phyloP scores from a whole-genome alignment of 2,888 invertebrate species.

The Drosophila cognata region DNA sequence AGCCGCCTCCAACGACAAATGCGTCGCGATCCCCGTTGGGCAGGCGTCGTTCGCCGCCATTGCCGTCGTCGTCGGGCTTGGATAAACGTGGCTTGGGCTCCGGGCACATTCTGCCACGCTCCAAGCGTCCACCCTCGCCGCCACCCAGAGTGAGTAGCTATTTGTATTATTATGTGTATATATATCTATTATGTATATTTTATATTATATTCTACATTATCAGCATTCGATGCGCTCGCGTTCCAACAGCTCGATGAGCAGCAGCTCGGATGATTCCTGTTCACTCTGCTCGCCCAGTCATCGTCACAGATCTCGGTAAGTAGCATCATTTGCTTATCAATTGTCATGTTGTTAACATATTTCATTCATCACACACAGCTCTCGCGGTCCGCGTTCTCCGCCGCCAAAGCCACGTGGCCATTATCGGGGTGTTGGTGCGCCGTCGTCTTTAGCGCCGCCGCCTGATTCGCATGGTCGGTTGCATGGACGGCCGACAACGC shows the following conservation, averaged over 20 bases:
- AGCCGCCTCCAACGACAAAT: slow-evolving; percentile 69
- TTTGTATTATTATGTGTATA: no score
- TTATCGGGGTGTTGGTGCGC: slow-evolving; percentile 75
- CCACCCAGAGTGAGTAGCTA: slow-evolving; percentile 83
- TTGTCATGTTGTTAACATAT: background rate
- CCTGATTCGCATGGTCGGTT: slow-evolving; percentile 80
- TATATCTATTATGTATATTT: background rate
- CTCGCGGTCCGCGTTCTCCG: slow-evolving; percentile 84
- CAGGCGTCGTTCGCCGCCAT: slow-evolving; percentile 76
- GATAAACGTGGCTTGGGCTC: slow-evolving; percentile 75
- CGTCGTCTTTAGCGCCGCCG: slow-evolving; percentile 62
- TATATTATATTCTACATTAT: background rate
- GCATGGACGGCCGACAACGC: slow-evolving; percentile 82
- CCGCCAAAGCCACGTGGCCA: slow-evolving; percentile 83
- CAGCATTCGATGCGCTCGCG: slow-evolving; percentile 87
- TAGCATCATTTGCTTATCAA: background rate
- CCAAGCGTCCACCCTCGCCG: slow-evolving; percentile 85
- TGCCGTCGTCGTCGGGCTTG: slow-evolving; percentile 56
- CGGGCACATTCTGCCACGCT: slow-evolving; percentile 83
- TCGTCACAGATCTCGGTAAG: slow-evolving; percentile 84
- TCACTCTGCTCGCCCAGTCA: slow-evolving; percentile 91
- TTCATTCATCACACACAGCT: slow-evolving; percentile 36
- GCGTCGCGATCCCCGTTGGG: slow-evolving; percentile 83
- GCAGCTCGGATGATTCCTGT: slow-evolving; percentile 93
- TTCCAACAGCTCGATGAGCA: slow-evolving; percentile 91